These are phyloP conservation scores for Ispidina lecontei DNA, from an alignment of 2,797 vertebrate species.

Conservation along the genomic window DNA sequence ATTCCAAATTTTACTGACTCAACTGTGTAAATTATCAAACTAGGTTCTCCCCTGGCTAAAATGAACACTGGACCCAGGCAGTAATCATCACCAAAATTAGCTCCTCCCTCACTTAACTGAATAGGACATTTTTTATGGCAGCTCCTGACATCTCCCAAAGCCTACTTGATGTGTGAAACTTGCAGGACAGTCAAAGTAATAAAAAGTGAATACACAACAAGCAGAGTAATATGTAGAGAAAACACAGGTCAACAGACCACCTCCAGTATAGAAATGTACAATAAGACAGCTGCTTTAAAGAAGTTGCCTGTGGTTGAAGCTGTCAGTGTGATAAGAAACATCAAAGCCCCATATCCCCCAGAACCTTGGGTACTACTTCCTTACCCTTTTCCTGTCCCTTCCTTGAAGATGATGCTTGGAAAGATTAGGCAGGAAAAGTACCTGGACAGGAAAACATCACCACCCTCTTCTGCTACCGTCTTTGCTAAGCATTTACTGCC, in stretches of 20 bases:
- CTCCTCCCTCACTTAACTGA: background rate
- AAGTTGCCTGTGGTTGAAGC: accelerated
- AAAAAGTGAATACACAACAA: background rate
- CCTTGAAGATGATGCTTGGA: background rate
- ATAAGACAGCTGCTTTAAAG: background rate
- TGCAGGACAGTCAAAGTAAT: background rate
- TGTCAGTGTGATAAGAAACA: background rate
- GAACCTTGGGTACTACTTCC: accelerated
- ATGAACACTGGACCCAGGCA: background rate
- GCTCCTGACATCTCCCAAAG: background rate
- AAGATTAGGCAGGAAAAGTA: background rate
- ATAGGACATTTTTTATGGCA: background rate
- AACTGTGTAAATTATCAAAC: background rate
- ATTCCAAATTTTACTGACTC: background rate
- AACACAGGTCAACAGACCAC: background rate
- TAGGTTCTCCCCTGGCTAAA: background rate
- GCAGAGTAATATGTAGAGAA: accelerated
- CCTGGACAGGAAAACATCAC: background rate
- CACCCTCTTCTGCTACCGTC: background rate
- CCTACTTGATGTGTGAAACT: background rate
- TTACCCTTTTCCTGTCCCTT: background rate
- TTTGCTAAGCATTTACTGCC: background rate
- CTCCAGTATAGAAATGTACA: background rate
- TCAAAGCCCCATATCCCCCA: background rate
- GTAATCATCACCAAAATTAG: background rate